These are phyloP conservation scores for Thamnaconus septentrionalis DNA, from an alignment of 2,113 vertebrate species.

Conservation along the genomic window DNA sequence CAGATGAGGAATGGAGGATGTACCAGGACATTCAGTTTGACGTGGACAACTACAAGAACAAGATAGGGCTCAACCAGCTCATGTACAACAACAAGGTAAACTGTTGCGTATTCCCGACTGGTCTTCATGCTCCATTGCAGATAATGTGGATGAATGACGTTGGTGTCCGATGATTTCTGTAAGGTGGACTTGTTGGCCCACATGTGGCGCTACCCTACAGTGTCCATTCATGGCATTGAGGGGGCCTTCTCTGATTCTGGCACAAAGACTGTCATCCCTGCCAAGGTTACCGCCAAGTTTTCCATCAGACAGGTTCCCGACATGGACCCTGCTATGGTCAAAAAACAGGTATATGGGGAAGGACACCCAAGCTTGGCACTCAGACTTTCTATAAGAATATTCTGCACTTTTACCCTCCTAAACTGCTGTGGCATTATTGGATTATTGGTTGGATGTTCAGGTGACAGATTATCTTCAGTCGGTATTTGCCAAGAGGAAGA, in stretches of 20 bases:
- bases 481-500: conserved; percentile 83
- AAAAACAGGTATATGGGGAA: conserved; percentile 80
- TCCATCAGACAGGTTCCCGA: conserved; percentile 89
- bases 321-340: conserved; percentile 81
- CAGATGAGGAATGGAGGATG: conserved; percentile 79
- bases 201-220: conserved; percentile 86
- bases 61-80: conserved; percentile 77
- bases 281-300: conserved; percentile 88
- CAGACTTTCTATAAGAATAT: background rate
- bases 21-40: conserved; percentile 84
- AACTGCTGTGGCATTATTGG: background rate
- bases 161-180: no score
- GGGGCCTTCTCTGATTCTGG: conserved; percentile 85
- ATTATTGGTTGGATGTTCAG: conserved; percentile 39
- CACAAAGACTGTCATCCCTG: conserved; percentile 89
- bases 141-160: background rate
- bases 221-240: conserved; percentile 90
- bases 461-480: conserved; percentile 80
- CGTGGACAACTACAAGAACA: conserved; percentile 76
- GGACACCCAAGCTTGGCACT: background rate
- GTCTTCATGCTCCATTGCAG: no score
- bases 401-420: background rate
- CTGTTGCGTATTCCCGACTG: background rate
- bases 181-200: conserved; percentile 89
- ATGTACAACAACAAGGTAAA: conserved; percentile 87